Base-by-base conservation (phyloP, 2,888 invertebrate species). In the Melanostoma scalare region DNA sequence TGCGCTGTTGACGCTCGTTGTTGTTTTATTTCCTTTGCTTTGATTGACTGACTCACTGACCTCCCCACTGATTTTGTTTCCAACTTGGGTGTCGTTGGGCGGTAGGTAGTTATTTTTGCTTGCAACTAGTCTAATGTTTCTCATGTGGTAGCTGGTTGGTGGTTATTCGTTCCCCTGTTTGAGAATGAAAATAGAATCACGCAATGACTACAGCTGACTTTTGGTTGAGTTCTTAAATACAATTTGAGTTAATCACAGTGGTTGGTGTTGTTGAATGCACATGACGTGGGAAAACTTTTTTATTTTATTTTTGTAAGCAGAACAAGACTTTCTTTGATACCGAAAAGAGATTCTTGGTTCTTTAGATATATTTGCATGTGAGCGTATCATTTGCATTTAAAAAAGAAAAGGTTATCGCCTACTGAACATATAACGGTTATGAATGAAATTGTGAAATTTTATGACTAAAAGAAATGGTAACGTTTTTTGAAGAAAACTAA, bases 71-170 rank as follows among this genome's bases (percentile, higher is more conserved):
- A 40, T 44, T 55, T 42, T 9, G 5, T 55, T n/a, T 3, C 4
- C 9, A 36, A 3, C 42, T 68, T 55, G 10, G 30, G 36, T 56
- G 20, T 48, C n/a, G 69, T 58, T 30, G 30, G 48, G 46, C 68
- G 82, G 73, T 69, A 46, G n/a, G 58, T 20, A 35, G 50, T 9
- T 36, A 36, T 55, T 74, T 63, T 48, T 35, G 8, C 78, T 78
- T 77, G 61, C 58, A 79, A 71, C 60, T 74, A 55, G 55, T 74
- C 69, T 84, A 84, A 69, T 65, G 71, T 84, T 84, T 84, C 69
- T n/a, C 60, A 52, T 69, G 31, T 31, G 20, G 20, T 40, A 38
- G 30, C 40, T 9, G 2, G 20, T 50, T 58, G 40, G n/a, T 60
- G 72, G 48, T 68, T 76, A 65, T 65, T 40, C 46, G 42, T 53